A percentile compares a stretch with the other conserved stretches of the same genome.
Evolutionary conservation across 2,797 vertebrate species (phyloP).

Genomic region (Ciconia nigra): DNA sequence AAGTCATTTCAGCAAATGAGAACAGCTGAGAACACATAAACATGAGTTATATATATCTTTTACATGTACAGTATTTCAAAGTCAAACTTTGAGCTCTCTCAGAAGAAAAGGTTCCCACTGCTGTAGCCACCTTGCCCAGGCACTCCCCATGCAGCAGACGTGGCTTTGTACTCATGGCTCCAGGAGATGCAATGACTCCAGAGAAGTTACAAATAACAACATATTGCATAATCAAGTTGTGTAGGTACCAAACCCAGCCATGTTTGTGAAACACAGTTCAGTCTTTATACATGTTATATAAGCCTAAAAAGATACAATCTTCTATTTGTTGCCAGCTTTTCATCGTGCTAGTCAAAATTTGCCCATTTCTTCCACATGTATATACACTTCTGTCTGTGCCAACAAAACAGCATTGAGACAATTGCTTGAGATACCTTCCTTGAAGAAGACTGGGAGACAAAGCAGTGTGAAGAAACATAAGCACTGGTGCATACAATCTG

Average conservation of each 20-base stretch:
- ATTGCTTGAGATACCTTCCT: background rate
- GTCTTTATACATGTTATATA: background rate
- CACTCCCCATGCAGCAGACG: background rate
- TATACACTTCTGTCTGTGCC: background rate
- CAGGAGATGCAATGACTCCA: background rate
- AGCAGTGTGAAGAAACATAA: accelerated
- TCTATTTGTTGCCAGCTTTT: background rate
- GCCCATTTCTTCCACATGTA: background rate
- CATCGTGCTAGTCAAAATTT: background rate
- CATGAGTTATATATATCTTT: background rate
- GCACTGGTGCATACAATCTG: no score
- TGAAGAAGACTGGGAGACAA: background rate
- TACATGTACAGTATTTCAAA: background rate
- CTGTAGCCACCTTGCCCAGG: background rate
- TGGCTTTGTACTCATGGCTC: background rate
- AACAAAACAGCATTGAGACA: background rate
- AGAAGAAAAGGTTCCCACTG: background rate
- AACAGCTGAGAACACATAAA: background rate
- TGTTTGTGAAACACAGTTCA: background rate
- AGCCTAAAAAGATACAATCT: background rate
- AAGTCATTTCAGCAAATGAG: background rate
- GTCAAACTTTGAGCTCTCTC: background rate
- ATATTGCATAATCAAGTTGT: background rate
- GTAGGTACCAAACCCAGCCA: background rate
- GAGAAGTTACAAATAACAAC: background rate